These are phyloP conservation scores for Microtus oregoni DNA, from an alignment of 2,113 vertebrate species.

Conservation along the genomic window DNA sequence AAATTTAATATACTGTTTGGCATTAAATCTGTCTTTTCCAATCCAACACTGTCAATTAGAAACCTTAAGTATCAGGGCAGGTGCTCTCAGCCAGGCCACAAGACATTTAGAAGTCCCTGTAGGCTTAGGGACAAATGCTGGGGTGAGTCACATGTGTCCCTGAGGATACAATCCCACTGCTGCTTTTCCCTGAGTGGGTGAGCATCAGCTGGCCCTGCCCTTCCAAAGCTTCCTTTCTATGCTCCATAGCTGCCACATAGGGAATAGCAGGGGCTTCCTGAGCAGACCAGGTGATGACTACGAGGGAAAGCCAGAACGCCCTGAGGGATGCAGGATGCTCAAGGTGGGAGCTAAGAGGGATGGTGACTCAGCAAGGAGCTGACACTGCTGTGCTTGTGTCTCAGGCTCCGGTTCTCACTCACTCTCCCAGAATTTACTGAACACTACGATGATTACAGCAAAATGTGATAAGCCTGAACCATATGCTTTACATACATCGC, in stretches of 20 bases:
- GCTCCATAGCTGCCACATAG: not conserved
- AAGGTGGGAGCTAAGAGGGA: not conserved
- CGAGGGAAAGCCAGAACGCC: not conserved
- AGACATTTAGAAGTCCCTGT: not conserved
- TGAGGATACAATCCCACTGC: not conserved
- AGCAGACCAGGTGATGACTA: not conserved
- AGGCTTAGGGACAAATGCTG: not conserved
- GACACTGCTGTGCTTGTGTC: not conserved
- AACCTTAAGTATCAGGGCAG: not conserved
- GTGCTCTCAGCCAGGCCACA: accelerated
- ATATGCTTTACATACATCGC: conserved; percentile 23
- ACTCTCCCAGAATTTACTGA: not conserved
- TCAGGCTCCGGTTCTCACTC: conserved; percentile 2
- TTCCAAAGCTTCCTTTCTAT: not conserved
- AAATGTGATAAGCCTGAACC: conserved; percentile 16
- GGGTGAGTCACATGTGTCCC: too few species aligned
- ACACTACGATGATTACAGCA: conserved; percentile 24
- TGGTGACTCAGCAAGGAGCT: not conserved
- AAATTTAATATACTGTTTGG: not conserved
- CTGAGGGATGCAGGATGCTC: not conserved
- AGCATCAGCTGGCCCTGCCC: not conserved
- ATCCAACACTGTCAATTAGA: not conserved
- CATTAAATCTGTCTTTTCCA: not conserved
- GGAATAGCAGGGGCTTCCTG: not conserved
- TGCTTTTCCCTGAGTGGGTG: not conserved